Percentiles rank a stretch among this genome's conserved stretches.
These are phyloP conservation scores for Periophthalmus modestus DNA, from an alignment of 2,113 vertebrate species.

Conservation along the genomic window DNA sequence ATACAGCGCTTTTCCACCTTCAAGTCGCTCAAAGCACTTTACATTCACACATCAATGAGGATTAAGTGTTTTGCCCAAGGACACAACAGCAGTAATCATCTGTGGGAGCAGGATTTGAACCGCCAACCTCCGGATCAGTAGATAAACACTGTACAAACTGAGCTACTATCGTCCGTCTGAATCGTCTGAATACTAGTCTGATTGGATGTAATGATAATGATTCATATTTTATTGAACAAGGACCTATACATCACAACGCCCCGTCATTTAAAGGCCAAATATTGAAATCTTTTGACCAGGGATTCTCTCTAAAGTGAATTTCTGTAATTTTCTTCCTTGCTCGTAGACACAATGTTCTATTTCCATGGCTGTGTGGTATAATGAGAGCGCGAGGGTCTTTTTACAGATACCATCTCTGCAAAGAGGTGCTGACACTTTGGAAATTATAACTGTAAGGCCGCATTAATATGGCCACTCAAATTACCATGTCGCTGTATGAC, in stretches of 20 bases:
- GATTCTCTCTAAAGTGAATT: slow-evolving; percentile 31
- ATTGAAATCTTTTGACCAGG: slow-evolving; percentile 23
- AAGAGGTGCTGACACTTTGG: slow-evolving; percentile 64
- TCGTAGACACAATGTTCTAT: slow-evolving; percentile 43
- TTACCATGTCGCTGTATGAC: slow-evolving; percentile 58
- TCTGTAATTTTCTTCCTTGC: slow-evolving; percentile 20
- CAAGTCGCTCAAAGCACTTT: no score
- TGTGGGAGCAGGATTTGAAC: no score
- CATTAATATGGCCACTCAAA: slow-evolving; percentile 70
- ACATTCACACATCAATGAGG: no score
- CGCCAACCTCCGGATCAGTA: no score
- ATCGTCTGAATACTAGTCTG: not conserved
- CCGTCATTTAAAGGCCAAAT: slow-evolving; percentile 15
- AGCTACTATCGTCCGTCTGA: not conserved
- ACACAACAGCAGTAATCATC: no score
- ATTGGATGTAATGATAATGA: not conserved
- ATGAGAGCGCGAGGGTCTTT: slow-evolving; percentile 45
- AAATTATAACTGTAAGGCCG: slow-evolving; percentile 65
- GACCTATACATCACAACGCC: not conserved
- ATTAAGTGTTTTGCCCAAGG: no score
- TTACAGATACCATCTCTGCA: slow-evolving; percentile 64
- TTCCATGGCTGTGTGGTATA: slow-evolving; percentile 38
- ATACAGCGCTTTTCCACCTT: no score
- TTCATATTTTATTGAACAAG: not conserved
- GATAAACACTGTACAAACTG: not conserved